Base-by-base conservation (phyloP, 2,888 invertebrate genomes). In the Willowsia nigromaculata region DNA sequence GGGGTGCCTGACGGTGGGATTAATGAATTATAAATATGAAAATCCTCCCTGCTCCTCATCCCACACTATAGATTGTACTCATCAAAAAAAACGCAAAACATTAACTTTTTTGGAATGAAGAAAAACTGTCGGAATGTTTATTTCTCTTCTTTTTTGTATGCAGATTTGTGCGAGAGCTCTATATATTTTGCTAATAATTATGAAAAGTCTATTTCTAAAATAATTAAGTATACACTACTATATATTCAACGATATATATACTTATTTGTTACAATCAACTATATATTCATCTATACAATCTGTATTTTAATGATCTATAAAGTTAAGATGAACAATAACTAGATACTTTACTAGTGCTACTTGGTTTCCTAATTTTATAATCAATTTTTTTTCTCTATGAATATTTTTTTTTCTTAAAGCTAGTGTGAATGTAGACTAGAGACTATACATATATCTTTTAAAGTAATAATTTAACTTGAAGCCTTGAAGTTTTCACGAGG, bases 1-100 rank as follows among this genome's bases (percentile, higher is more conserved):
- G 98, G 98, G 43, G 96, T 96, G 93, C 95, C 96, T 83, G 96
- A 96, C 93, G 97, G 97, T 92, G 97, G 97, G 82, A 94, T 97
- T 91, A 96, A 96, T 93, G 97, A 97, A 91, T 94, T 96, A 93
- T 95, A 95, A 91, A 65, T 22, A 30, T 25, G 25, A 43, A 47
- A 56, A 37, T n/a, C n/a, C n/a, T n/a, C n/a, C 27, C 50, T n/a
- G 2, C 25, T 43, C 76, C 37, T n/a, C n/a, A n/a, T 37, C 65
- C 65, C 37, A 18, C 13, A 33, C 65, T 59, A 25, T 68, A 37
- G 65, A 68, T 18, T 68, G 65, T 68, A 68, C 65, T 68, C 65
- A 68, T 68, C 25, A 33, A 9, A n/a, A 13, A 18, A n/a, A 13
- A 53, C 37, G 37, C 65, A n/a, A n/a, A n/a, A n/a, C 37, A 68